Conservation (phyloP, 2,797 vertebrate genomes). For the Chelon auratus region DNA sequence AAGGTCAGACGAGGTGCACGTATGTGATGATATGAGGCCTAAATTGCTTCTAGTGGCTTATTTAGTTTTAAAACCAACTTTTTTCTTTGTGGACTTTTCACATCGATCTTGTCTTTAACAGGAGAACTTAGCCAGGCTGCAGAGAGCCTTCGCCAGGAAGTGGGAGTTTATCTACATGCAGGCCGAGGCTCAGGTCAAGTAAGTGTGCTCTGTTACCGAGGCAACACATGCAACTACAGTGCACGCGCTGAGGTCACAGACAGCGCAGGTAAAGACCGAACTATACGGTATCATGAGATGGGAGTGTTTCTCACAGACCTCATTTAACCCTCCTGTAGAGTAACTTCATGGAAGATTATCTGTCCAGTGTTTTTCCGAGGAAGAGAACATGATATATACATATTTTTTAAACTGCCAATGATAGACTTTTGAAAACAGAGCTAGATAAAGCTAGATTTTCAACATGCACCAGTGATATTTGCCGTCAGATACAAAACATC, state of each 20-base stretch:
- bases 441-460: too few relatives aligned
- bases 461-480: too few relatives aligned
- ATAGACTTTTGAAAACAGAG: too few relatives aligned
- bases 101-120: slow-evolving; percentile 63
- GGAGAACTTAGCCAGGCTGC: slow-evolving; percentile 97
- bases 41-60: neutral
- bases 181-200: slow-evolving; percentile 99
- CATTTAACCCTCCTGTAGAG: slow-evolving; percentile 24
- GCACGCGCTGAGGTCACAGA: slow-evolving; percentile 33
- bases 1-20: slow-evolving; percentile 34
- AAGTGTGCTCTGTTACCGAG: slow-evolving; percentile 82
- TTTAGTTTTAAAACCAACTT: neutral
- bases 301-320: slow-evolving; percentile 13
- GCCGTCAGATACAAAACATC: too few relatives aligned
- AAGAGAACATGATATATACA: too few relatives aligned
- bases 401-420: neutral
- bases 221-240: slow-evolving; percentile 55
- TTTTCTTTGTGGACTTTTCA: neutral
- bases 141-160: slow-evolving; percentile 98
- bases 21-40: slow-evolving; percentile 8
- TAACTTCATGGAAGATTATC: neutral
- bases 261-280: slow-evolving; percentile 35
- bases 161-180: slow-evolving; percentile 99
- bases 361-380: neutral
- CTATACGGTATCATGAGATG: neutral